Evolutionary conservation across 2,113 vertebrate genomes (phyloP), one percentile per base, ranked within the genome.

Genomic region (Ochotona curzoniae): DNA sequence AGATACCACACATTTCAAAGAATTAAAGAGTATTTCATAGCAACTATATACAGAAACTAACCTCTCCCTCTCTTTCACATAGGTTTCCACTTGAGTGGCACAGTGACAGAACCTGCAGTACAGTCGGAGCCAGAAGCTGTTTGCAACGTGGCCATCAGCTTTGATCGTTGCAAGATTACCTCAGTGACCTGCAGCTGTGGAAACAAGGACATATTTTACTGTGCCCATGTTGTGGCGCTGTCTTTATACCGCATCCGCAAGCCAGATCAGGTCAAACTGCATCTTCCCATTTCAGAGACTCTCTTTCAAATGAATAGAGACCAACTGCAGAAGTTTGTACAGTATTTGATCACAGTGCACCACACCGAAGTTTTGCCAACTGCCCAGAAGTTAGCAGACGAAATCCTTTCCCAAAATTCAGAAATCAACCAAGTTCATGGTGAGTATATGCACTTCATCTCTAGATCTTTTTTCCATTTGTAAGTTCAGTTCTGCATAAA

Each of bases 131-230:
- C 99, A 80, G 99, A 99, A 98, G 98, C 99, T 80, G 98, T 99
- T 94, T 99, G 99, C 98, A 99, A 98, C 95, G 99, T 99, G 97
- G 99, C 99, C 97, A 99, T 99, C 98, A 99, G 99, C 98, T 99
- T 99, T 97, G 99, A 99, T 98, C 99, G 99, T 98, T 99, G 99
- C 98, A 99, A 99, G 98, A 99, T 99, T 98, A 99, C 99, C 90
- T 99, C 99, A 74, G 99, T 99, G 97, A 99, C 99, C 84, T 99
- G 99, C 97, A 99, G 99, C 97, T 99, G 99, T 95, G 99, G 99
- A 98, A 99, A 99, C 99, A 99, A 99, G 98, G 99, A 99, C 99
- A 99, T 99, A 98, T 99, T 99, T 99, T 99, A 99, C 92, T 99
- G 99, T 96, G 99, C 99, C 7, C 99, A 99, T 0, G 99, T 99